These are phyloP conservation scores for Gila robusta DNA, from an alignment of 2,797 vertebrate genomes.

Conservation along the genomic window DNA sequence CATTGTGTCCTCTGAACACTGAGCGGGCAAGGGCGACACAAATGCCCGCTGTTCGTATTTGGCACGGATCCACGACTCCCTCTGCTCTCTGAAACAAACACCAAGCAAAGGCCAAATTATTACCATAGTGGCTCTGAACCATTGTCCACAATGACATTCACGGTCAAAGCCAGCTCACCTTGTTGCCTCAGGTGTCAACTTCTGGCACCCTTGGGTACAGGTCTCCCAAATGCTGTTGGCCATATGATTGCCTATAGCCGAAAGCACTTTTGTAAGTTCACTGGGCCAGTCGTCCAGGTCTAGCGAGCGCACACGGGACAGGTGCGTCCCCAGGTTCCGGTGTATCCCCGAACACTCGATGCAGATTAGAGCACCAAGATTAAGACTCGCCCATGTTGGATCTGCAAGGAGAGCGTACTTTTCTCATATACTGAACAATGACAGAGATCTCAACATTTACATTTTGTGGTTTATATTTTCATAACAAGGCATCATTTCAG, in stretches of 20 bases:
- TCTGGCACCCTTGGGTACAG: slow-evolving; percentile 87
- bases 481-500: background rate
- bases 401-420: slow-evolving; percentile 71
- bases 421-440: background rate
- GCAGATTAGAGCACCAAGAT: slow-evolving; percentile 94
- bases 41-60: slow-evolving; percentile 95
- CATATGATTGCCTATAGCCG: slow-evolving; percentile 91
- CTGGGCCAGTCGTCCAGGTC: slow-evolving; percentile 95
- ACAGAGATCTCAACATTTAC: background rate
- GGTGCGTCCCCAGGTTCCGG: slow-evolving; percentile 93
- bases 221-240: slow-evolving; percentile 96
- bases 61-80: slow-evolving; percentile 94
- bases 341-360: slow-evolving; percentile 98
- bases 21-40: slow-evolving; percentile 79
- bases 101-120: slow-evolving; percentile 20
- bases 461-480: background rate
- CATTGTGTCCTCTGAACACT: slow-evolving; percentile 74
- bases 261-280: slow-evolving; percentile 92
- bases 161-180: slow-evolving; percentile 77
- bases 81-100: slow-evolving; percentile 83
- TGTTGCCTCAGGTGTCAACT: slow-evolving; percentile 86
- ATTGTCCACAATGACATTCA: background rate
- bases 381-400: slow-evolving; percentile 96
- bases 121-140: background rate
- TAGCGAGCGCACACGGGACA: slow-evolving; percentile 93